Percentiles rank a stretch among this genome's conserved stretches.
These are phyloP conservation scores for Fragum fragum DNA, from an alignment of 2,888 invertebrate species.

Conservation along the genomic window DNA sequence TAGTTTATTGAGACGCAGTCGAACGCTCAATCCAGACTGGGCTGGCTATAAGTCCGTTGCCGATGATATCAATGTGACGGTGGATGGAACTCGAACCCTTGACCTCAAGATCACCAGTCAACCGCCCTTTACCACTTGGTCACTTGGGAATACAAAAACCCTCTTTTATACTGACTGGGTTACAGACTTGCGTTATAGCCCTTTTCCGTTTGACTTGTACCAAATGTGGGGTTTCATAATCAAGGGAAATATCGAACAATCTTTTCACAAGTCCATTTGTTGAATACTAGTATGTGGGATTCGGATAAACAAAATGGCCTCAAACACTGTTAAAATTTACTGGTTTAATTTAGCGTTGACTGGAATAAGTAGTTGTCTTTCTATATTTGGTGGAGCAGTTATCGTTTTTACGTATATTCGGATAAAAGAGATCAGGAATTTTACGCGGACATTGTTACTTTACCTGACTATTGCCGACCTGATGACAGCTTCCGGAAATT, in stretches of 20 bases:
- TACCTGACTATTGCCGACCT: slow-evolving; percentile 69
- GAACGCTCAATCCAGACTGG: too few relatives aligned
- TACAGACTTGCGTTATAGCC: too few relatives aligned
- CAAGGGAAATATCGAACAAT: not conserved
- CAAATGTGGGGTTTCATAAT: not conserved
- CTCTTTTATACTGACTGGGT: too few relatives aligned
- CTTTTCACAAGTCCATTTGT: not conserved
- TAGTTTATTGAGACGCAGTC: too few relatives aligned
- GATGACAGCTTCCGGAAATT: slow-evolving; percentile 60
- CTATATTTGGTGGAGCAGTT: slow-evolving; percentile 65
- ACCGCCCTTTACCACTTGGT: too few relatives aligned
- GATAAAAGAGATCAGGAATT: slow-evolving; percentile 44
- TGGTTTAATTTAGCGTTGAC: slow-evolving; percentile 43
- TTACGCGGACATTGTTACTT: slow-evolving; percentile 61
- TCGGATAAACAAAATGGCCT: not conserved
- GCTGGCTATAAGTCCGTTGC: too few relatives aligned
- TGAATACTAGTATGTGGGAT: not conserved
- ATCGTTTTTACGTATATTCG: slow-evolving; percentile 63
- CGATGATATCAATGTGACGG: too few relatives aligned
- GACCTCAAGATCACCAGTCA: too few relatives aligned
- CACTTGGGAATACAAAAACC: too few relatives aligned
- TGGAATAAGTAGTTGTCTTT: slow-evolving; percentile 56
- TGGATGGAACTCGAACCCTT: too few relatives aligned
- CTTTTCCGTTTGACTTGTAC: too few relatives aligned
- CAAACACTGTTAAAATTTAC: slow-evolving; percentile 21